Conservation (phyloP, 2,113 vertebrate genomes). For the Corythornis madagascariensis region DNA sequence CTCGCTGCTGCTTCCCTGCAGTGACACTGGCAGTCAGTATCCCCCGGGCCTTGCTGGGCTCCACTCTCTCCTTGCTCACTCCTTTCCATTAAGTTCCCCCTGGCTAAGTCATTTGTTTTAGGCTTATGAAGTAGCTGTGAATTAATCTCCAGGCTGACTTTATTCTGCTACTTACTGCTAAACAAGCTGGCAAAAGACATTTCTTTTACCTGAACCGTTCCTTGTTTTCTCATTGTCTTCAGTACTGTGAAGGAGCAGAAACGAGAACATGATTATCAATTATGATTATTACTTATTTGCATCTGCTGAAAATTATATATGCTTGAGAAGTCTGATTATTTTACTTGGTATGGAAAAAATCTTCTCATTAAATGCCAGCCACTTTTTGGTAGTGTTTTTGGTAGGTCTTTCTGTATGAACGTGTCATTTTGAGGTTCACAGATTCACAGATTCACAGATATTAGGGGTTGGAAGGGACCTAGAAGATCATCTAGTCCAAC, state of each 20-base stretch:
- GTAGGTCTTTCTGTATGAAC: background rate
- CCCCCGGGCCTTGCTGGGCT: background rate
- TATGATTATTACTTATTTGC: background rate
- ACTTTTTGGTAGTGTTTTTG: background rate
- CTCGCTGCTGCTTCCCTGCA: background rate
- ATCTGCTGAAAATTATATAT: background rate
- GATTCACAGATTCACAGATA: no score
- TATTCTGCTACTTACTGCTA: background rate
- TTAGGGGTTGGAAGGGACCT: no score
- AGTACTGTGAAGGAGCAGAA: background rate
- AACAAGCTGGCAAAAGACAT: constrained; percentile 19
- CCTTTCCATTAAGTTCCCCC: background rate
- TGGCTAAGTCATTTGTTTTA: constrained; percentile 2
- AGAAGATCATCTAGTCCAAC: no score
- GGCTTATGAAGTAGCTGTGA: background rate
- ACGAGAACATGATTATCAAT: background rate
- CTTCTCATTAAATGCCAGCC: background rate
- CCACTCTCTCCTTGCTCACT: background rate
- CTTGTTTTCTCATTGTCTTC: constrained; percentile 1
- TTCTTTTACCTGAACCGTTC: background rate
- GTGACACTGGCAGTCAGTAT: background rate
- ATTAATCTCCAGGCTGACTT: constrained; percentile 26
- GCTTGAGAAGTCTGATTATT: background rate
- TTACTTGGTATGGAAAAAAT: background rate
- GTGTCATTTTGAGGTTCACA: background rate